phyloP scores from a whole-genome alignment of 1,140 invertebrate species.

The Lethrus apterus region DNA sequence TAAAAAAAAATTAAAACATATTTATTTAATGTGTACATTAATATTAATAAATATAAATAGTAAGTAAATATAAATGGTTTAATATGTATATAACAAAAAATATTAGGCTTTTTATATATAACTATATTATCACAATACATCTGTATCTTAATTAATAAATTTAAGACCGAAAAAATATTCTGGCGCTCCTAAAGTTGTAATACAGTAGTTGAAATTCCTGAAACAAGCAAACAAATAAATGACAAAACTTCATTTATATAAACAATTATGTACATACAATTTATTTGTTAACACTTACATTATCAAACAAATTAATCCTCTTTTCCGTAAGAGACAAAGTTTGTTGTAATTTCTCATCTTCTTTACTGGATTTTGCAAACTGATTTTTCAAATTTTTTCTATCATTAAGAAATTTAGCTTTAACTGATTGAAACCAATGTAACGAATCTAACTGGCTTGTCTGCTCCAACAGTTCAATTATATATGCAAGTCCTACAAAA shows the following conservation, averaged over 20 bases:
- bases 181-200: constrained; percentile 86
- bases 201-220: constrained; percentile 86
- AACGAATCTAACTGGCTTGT: constrained; percentile 82
- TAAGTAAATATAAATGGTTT: no score
- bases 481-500: constrained; percentile 52
- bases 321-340: constrained; percentile 87
- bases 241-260: neutral
- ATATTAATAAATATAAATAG: neutral
- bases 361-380: constrained; percentile 40
- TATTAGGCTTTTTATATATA: no score
- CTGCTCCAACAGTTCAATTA: constrained; percentile 63
- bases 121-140: no score
- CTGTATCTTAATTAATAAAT: no score
- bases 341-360: constrained; percentile 85
- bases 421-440: constrained; percentile 92
- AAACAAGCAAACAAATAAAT: constrained; percentile 34
- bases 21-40: neutral
- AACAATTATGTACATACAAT: neutral
- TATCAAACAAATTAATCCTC: constrained; percentile 71
- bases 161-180: constrained; percentile 72
- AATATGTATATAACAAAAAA: no score
- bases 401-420: constrained; percentile 62
- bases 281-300: constrained; percentile 39
- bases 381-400: constrained; percentile 50
- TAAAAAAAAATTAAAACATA: constrained; percentile 2